Evolutionary conservation across 2,888 invertebrate genomes (phyloP).

Genomic region (Ochlodes sylvanus): DNA sequence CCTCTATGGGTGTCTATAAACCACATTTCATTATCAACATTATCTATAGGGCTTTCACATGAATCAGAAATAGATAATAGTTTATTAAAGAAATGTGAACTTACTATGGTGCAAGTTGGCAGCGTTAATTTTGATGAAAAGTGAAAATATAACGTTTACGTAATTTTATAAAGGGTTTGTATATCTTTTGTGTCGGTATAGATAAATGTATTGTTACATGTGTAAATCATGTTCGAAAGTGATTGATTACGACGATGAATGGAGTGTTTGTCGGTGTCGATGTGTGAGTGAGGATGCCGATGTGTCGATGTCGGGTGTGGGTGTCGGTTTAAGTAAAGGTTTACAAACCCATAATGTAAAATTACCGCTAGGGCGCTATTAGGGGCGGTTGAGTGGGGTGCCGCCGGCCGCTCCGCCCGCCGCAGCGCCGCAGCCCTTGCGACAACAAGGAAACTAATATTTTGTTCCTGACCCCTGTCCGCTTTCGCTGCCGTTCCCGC

Average conservation of each 20-base stretch:
- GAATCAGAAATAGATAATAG: constrained; percentile 7
- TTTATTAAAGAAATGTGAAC: constrained; percentile 46
- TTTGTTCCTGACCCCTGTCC: constrained; percentile 81
- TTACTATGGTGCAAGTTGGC: constrained; percentile 77
- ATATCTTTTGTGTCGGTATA: constrained; percentile 67
- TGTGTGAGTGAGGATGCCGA: constrained; percentile 45
- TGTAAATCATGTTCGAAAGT: constrained; percentile 33
- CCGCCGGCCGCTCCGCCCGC: constrained; percentile 80
- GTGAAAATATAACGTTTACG: constrained; percentile 64
- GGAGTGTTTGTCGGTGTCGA: constrained; percentile 43
- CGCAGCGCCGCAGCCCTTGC: constrained; percentile 84
- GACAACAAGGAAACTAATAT: constrained; percentile 86
- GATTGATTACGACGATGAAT: constrained; percentile 18
- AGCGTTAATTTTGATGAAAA: constrained; percentile 72
- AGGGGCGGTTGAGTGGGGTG: constrained; percentile 80
- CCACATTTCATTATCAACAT: constrained; percentile 10
- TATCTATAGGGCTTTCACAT: constrained; percentile 16
- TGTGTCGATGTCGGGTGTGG: constrained; percentile 44
- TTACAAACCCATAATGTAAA: constrained; percentile 85
- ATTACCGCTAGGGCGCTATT: constrained; percentile 84
- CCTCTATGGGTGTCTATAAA: constrained; percentile 13
- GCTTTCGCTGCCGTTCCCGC: constrained; percentile 60
- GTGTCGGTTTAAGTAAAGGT: constrained; percentile 79
- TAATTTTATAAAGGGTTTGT: constrained; percentile 78
- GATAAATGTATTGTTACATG: constrained; percentile 42